Conservation (phyloP, 2,888 invertebrate species). For the Blera fallax region DNA sequence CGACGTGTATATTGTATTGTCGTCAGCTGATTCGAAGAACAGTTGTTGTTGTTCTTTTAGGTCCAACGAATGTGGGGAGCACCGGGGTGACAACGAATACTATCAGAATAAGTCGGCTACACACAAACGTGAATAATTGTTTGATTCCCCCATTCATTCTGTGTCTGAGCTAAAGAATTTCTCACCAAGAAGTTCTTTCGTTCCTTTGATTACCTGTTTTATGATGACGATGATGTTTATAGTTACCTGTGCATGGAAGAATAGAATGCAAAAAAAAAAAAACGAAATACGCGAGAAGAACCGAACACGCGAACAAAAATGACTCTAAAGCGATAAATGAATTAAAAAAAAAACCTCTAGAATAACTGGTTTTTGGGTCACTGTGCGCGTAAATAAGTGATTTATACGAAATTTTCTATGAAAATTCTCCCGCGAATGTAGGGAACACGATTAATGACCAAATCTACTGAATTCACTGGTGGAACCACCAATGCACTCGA, state of each 20-base stretch:
- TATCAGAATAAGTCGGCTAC: background rate
- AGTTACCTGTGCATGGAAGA: constrained; percentile 7
- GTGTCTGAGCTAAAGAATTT: constrained; percentile 27
- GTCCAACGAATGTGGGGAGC: background rate
- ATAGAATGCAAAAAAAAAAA: constrained; percentile 18
- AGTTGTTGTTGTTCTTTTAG: constrained; percentile 35
- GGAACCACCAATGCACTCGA: constrained; percentile 31
- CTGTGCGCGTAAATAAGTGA: constrained; percentile 68
- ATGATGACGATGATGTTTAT: constrained; percentile 52
- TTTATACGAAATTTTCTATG: constrained; percentile 33
- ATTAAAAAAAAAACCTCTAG: constrained; percentile 46
- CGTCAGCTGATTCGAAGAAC: constrained; percentile 50
- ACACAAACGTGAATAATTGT: too few species aligned
- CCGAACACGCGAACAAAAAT: constrained; percentile 55
- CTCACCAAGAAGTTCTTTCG: constrained; percentile 26
- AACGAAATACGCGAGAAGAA: too few species aligned
- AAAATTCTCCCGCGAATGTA: constrained; percentile 22
- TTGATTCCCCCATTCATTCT: background rate
- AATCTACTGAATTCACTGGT: constrained; percentile 41
- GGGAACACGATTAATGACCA: constrained; percentile 35
- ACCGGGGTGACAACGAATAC: background rate
- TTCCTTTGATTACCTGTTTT: constrained; percentile 61
- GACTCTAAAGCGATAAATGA: background rate
- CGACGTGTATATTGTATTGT: background rate
- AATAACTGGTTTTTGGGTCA: constrained; percentile 72